Evolutionary conservation across 2,797 vertebrate species (phyloP).

Genomic region (Chiloscyllium punctatum): DNA sequence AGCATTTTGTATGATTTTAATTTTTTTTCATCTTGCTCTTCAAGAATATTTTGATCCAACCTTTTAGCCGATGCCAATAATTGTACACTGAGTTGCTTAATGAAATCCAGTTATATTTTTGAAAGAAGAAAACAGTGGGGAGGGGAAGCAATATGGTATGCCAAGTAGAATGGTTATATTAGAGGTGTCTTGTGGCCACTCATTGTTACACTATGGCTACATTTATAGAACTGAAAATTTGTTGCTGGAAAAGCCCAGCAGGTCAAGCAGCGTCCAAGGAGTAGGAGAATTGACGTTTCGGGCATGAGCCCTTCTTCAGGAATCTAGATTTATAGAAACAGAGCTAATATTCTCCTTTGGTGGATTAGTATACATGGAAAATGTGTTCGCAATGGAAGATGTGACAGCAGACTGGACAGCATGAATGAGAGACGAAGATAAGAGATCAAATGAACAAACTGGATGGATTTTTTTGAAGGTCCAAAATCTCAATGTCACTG

Average conservation of each 20-base stretch:
- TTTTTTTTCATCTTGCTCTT: background rate
- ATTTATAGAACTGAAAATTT: background rate
- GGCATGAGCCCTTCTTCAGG: no score
- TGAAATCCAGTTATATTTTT: background rate
- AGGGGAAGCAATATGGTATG: background rate
- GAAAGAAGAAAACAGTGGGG: background rate
- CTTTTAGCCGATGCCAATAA: background rate
- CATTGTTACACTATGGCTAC: background rate
- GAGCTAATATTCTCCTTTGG: background rate
- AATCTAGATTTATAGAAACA: background rate
- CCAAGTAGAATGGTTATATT: background rate
- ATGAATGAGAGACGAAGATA: background rate
- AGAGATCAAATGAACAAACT: background rate
- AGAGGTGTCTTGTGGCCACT: background rate
- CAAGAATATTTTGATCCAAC: background rate
- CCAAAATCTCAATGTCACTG: background rate
- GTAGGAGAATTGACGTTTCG: no score
- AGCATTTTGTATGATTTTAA: background rate
- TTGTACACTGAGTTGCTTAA: background rate
- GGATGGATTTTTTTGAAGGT: background rate
- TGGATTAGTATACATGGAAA: background rate
- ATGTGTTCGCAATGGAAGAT: background rate
- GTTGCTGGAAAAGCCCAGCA: no score
- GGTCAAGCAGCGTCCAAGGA: no score
- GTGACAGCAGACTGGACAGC: background rate